Conservation (phyloP, 2,113 vertebrate species). For the Myodes glareolus region DNA sequence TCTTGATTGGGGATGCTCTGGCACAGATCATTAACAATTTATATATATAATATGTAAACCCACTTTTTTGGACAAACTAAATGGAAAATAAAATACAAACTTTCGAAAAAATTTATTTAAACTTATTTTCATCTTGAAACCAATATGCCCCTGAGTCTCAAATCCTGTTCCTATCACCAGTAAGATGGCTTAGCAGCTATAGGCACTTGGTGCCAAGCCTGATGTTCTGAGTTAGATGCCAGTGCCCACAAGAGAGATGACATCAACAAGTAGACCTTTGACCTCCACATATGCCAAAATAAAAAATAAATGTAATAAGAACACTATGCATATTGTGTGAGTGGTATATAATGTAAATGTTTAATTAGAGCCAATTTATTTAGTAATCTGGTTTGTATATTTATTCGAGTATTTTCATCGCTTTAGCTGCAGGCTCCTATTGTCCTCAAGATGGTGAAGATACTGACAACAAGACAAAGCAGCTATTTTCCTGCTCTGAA, state of each 20-base stretch:
- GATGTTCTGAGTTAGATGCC: neutral
- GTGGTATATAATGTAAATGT: neutral
- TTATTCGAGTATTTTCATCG: neutral
- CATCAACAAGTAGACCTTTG: neutral
- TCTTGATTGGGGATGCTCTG: neutral
- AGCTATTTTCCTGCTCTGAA: conserved; percentile 89
- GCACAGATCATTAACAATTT: conserved; percentile 31
- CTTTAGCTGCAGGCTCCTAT: conserved; percentile 86
- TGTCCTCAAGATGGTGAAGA: conserved; percentile 86
- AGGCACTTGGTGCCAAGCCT: neutral
- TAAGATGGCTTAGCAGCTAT: neutral
- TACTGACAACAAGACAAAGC: conserved; percentile 89
- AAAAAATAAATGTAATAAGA: neutral
- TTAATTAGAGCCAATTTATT: conserved; percentile 3
- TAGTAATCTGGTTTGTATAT: neutral
- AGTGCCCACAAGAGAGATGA: neutral
- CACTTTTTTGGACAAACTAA: neutral
- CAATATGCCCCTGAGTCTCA: neutral
- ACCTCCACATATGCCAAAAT: neutral
- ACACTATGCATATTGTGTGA: neutral
- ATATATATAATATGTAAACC: neutral
- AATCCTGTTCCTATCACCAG: neutral
- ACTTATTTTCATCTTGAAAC: conserved; percentile 42
- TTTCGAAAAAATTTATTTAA: neutral
- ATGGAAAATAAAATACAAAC: conserved; percentile 8